Evolutionary conservation across 1,140 invertebrate species (phyloP), one percentile per base, ranked within the genome.

Genomic region (Portunus trituberculatus): DNA sequence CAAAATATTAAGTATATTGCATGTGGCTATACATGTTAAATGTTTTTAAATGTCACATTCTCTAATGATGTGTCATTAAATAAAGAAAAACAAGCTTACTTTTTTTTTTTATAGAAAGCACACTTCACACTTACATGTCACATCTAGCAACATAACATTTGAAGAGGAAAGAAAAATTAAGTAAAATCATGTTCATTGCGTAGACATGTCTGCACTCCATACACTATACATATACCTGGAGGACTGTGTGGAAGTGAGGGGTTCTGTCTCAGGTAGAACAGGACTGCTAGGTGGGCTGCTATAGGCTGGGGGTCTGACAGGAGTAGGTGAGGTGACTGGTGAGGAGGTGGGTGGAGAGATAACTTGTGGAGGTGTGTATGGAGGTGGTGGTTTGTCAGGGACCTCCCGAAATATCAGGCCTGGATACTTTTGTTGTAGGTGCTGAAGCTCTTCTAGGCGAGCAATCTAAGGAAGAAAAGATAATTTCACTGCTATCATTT

Each of bases 341-440:
- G 94, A 94, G 8, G 59, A 31, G 29, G 93, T 82, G 39, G 94
- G 83, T 48, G 94, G 76, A 0, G 89, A 82, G 28, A 89, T 91
- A 14, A 82, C 46, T 31, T 48, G 32, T 25, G 97, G 98, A 28
- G 97, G 98, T 10, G 97, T 98, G 96, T 98, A 98, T 0, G 98
- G 98, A 0, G 98, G 98, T 10, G 98, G 98, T 14, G 98, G 98
- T 96, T 98, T 98, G 96, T 98, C 98, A n/a, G 98, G 98, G 93
- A 98, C 98, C 96, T 98, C 97, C 59, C 98, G 97, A 16, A 98
- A 97, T 94, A 97, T 98, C 76, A 97, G 96, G 93, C 97, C 97
- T 0, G 96, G 96, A 25, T 94, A 93, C 0, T 97, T 97, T 32
- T 97, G 97, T 95, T 97, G 97, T 95, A 97, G 97, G 95, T 97